phyloP scores from a whole-genome alignment of 2,888 invertebrate genomes.

The Proisotoma minuta region DNA sequence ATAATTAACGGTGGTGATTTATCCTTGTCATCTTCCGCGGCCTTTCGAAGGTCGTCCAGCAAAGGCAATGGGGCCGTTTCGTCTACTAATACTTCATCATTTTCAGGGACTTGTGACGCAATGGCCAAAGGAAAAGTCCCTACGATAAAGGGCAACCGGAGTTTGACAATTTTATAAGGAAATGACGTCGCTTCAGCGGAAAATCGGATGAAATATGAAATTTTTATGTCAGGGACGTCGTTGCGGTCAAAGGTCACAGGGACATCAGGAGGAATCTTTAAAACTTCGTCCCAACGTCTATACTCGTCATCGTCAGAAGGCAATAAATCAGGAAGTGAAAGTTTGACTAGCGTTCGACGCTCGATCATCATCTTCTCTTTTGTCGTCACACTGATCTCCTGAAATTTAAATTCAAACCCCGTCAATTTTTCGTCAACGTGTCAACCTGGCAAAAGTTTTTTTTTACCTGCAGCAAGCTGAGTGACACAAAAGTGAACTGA shows the following conservation, averaged over 20 bases:
- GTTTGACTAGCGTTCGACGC: neutral
- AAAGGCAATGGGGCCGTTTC: too few relatives aligned
- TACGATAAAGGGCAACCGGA: neutral
- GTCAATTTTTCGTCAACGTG: neutral
- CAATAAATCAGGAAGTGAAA: neutral
- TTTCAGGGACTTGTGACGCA: too few relatives aligned
- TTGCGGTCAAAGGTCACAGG: neutral
- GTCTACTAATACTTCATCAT: too few relatives aligned
- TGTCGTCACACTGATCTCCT: slow-evolving; percentile 4
- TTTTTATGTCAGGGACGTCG: neutral
- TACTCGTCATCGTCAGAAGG: neutral
- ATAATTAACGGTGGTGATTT: too few relatives aligned
- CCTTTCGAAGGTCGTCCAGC: too few relatives aligned
- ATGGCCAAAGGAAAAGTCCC: too few relatives aligned
- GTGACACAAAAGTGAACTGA: neutral
- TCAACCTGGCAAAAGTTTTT: too few relatives aligned
- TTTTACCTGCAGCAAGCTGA: slow-evolving; percentile 5
- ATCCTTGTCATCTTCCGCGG: too few relatives aligned
- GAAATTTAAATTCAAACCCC: neutral
- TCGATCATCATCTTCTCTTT: slow-evolving; percentile 11
- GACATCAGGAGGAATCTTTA: slow-evolving; percentile 2
- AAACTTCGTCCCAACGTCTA: neutral
- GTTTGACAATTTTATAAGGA: neutral
- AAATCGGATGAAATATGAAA: neutral
- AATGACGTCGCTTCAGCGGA: neutral